Base-by-base conservation (phyloP, 2,797 vertebrate genomes). In the Urocyon cinereoargenteus region DNA sequence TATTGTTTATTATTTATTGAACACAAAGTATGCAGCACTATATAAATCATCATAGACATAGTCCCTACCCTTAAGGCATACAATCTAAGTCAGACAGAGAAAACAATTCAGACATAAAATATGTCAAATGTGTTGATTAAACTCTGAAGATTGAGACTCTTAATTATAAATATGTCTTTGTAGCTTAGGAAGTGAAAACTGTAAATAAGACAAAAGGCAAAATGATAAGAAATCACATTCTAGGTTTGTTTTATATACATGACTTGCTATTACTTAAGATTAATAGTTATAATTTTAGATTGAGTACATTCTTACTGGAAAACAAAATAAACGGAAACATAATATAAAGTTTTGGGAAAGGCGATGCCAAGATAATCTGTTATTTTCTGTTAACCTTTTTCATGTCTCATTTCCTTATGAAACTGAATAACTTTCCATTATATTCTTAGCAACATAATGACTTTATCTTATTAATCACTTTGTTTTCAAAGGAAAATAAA, bases 1-100 rank as follows among this genome's bases (percentile, higher is more conserved):
- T 86, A 90, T 88, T 55, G 31, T 88, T 96, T 96, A 95, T 96
- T 94, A 96, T 96, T 97, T 97, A 95, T 92, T 96, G 94, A 96
- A 92, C 70, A 92, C 36, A 34, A 94, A 78, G 40, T 94, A 87
- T 77, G 34, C 26, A 72, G 40, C 31, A 86, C 70, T 93, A 15
- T 81, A 92, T 93, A 96, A 97, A 97, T 97, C 92, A 92, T 68
- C 53, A 3, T 21, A 77, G 93, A 86, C 77, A 70, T 45, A 95
- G 34, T 88, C n/a, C 40, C 11, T 92, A 75, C n/a, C 82, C 77
- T 24, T 88, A 92, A 97, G 94, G 53, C 90, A 90, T 62, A 84
- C n/a, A 77, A 75, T 90, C 53, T 79, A 96, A 97, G 73, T 88
- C 73, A 92, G 72, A 91, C 15, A 92, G 83, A 95, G 40, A 91